phyloP scores from a whole-genome alignment of 2,113 vertebrate genomes.

The Varanus salvator region DNA sequence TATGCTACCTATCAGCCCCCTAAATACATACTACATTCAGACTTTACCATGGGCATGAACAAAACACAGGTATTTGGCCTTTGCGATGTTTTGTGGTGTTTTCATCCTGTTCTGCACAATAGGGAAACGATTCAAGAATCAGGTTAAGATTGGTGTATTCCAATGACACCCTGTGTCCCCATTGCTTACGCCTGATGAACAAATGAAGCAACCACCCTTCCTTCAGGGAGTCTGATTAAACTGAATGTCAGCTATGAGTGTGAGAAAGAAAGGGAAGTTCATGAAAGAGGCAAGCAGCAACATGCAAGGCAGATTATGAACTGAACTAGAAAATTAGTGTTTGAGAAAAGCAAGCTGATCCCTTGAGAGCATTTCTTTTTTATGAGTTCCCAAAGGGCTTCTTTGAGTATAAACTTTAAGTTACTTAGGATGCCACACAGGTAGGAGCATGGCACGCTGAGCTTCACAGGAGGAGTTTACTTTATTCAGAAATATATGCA shows the following conservation, averaged over 20 bases:
- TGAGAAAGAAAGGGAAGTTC: constrained; percentile 32
- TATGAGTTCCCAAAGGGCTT: neutral
- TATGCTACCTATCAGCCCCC: neutral
- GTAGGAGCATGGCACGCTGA: neutral
- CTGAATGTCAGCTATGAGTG: constrained; percentile 26
- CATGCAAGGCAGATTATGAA: constrained; percentile 3
- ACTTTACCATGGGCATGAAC: neutral
- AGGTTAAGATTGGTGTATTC: constrained; percentile 8
- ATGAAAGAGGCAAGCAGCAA: constrained; percentile 44
- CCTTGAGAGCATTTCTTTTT: neutral
- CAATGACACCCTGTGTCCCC: constrained; percentile 26
- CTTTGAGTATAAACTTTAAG: neutral
- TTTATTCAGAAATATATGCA: neutral
- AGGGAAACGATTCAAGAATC: neutral
- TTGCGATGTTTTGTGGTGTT: neutral
- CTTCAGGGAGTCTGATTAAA: constrained; percentile 40
- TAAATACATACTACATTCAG: neutral
- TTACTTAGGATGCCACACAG: neutral
- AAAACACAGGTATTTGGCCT: neutral
- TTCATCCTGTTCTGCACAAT: neutral
- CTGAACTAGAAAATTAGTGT: constrained; percentile 23
- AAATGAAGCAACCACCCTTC: constrained; percentile 55
- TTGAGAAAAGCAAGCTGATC: neutral
- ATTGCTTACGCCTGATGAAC: constrained; percentile 42
- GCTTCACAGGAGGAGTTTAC: neutral